A percentile compares a stretch with the other conserved stretches of the same genome.
Evolutionary conservation across 2,888 invertebrate genomes (phyloP).

Genomic region (Serripes groenlandicus): DNA sequence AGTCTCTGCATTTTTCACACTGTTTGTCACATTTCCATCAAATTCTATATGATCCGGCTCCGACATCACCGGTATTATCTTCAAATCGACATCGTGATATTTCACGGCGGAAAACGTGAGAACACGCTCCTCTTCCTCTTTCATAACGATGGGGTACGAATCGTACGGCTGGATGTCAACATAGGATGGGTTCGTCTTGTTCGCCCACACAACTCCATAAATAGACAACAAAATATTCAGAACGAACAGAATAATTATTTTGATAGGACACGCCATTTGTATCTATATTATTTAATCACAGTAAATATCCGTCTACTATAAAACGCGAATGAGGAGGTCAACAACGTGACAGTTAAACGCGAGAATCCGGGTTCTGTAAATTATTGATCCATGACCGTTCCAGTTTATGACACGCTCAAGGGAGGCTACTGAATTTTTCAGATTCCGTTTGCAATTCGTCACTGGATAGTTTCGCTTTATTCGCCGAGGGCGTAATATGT

Average conservation of each 20-base stretch:
- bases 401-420: too few relatives aligned
- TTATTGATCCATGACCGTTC: too few relatives aligned
- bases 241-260: conserved; percentile 51
- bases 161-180: conserved; percentile 43
- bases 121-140: conserved; percentile 58
- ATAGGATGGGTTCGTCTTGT: conserved; percentile 51
- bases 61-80: conserved; percentile 40
- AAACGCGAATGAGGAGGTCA: too few relatives aligned
- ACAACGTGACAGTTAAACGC: too few relatives aligned
- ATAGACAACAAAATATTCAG: conserved; percentile 47
- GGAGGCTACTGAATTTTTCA: too few relatives aligned
- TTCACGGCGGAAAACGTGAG: conserved; percentile 54
- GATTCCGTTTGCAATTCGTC: too few relatives aligned
- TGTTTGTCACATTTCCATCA: conserved; percentile 26
- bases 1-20: conserved; percentile 11
- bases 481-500: too few relatives aligned
- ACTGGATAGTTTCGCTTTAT: too few relatives aligned
- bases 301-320: too few relatives aligned
- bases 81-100: conserved; percentile 7
- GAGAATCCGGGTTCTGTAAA: too few relatives aligned
- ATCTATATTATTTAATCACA: too few relatives aligned
- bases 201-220: conserved; percentile 52
- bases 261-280: conserved; percentile 67
- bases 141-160: conserved; percentile 46
- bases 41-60: conserved; percentile 55